Evolutionary conservation across 2,888 invertebrate species (phyloP).

Genomic region (Agelastica alni): DNA sequence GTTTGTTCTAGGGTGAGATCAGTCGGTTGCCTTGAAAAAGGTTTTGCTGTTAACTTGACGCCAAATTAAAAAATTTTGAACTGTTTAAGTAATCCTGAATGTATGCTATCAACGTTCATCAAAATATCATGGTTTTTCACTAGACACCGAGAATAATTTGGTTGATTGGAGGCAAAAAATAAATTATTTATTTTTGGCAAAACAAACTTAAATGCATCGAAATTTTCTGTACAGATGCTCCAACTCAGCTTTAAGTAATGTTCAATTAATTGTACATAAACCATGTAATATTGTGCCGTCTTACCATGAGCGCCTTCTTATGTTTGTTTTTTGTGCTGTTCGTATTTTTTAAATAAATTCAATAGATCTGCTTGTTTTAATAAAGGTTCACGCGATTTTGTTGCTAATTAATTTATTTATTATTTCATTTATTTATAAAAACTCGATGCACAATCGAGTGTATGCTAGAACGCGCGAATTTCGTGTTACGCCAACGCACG

Average conservation of each 20-base stretch:
- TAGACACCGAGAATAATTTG: conserved; percentile 30
- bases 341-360: conserved; percentile 1
- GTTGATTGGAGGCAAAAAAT: conserved; percentile 26
- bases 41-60: conserved; percentile 27
- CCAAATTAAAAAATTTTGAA: conserved; percentile 27
- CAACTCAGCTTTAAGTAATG: conserved; percentile 39
- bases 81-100: conserved; percentile 20
- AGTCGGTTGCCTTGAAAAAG: conserved; percentile 26
- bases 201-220: conserved; percentile 35
- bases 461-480: too few species aligned
- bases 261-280: conserved; percentile 40
- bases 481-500: too few species aligned
- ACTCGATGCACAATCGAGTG: too few species aligned
- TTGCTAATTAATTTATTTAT: background rate
- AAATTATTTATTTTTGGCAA: conserved; percentile 32
- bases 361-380: background rate
- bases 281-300: conserved; percentile 34
- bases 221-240: conserved; percentile 45
- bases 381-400: background rate
- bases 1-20: conserved; percentile 40
- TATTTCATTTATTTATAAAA: too few species aligned
- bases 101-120: conserved; percentile 14
- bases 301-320: conserved; percentile 5
- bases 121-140: conserved; percentile 33
- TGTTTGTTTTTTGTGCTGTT: background rate